Evolutionary conservation across 2,888 invertebrate genomes (phyloP), one percentile per base, ranked within the genome.

Genomic region (Mesoligia furuncula): DNA sequence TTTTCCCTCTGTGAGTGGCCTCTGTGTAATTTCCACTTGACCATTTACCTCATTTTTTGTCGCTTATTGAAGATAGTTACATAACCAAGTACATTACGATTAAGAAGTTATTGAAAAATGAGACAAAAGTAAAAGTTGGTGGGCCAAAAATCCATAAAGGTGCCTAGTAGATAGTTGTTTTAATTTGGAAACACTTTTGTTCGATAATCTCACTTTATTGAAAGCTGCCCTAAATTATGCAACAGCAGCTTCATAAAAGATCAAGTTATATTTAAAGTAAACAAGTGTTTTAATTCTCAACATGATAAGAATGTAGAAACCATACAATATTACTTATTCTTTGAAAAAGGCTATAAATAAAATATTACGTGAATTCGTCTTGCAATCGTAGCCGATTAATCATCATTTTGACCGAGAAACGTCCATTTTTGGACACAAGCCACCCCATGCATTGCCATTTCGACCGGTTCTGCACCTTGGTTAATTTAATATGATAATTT

Each of bases 111-210:
- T 54, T 66, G 57, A n/a, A 65, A 69, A 59, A 69, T 20, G 8
- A 45, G 36, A 36, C 2, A 0, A 27, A 61, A 77, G 61, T 69
- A 83, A 80, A 82, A 80, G 51, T 20, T 24, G 6, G 36, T 27
- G 42, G 6, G 20, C 6, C 8, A 51, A 59, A 51, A 79, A 20
- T 8, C 13, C 9, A n/a, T 24, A 64, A 64, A 64, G 36, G 24
- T 39, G 39, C 36, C 0, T 24, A 11, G 24, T 54, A 36, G 2
- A 31, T 15, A 31, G 24, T 51, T 51, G 24, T 36, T 36, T 36
- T 0, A n/a, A 36, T 36, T 36, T n/a, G 3, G n/a, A 36, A 69
- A 36, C 0, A 36, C 17, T 36, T 31, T 31, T 11, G 5, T 68
- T 24, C 24, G 20, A 27, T 59, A 59, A 59, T 59, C 2, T 27